A percentile compares a stretch with the other conserved stretches of the same genome.
These are phyloP conservation scores for Hyla sarda DNA, from an alignment of 2,113 vertebrate genomes.

Conservation along the genomic window DNA sequence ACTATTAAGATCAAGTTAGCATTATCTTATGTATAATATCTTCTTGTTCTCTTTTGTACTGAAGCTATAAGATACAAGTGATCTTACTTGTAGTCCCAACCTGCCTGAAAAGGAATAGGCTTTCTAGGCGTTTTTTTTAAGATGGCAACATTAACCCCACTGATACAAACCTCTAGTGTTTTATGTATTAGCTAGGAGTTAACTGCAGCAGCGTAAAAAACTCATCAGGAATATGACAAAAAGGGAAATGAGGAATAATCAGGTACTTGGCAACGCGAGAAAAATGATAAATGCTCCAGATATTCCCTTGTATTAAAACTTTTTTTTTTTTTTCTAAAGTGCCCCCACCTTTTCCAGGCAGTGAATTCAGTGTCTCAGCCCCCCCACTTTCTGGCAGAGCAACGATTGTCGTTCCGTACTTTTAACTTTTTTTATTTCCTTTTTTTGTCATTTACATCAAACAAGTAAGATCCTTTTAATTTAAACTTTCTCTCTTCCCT, in stretches of 20 bases:
- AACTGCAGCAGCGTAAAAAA: constrained; percentile 58
- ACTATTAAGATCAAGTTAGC: no score
- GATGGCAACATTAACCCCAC: not conserved
- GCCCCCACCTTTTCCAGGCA: constrained; percentile 43
- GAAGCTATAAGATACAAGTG: no score
- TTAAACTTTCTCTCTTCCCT: constrained; percentile 61
- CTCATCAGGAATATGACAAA: constrained; percentile 59
- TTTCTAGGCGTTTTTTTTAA: not conserved
- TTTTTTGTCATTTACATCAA: constrained; percentile 57
- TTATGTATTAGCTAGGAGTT: constrained; percentile 27
- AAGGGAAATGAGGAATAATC: constrained; percentile 59
- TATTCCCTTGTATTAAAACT: constrained; percentile 59
- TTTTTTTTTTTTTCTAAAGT: constrained; percentile 44
- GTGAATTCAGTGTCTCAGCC: constrained; percentile 44
- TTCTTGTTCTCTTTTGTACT: no score
- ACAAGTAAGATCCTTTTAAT: constrained; percentile 67
- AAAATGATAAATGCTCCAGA: constrained; percentile 59
- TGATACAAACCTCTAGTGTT: not conserved
- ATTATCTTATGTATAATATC: no score
- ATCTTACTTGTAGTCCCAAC: not conserved
- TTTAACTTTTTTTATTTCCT: constrained; percentile 39
- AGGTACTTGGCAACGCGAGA: constrained; percentile 58
- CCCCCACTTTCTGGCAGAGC: constrained; percentile 48
- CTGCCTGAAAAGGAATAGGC: not conserved
- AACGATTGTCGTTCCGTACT: constrained; percentile 41